Base-by-base conservation (phyloP, 2,797 vertebrate genomes). In the Aplochiton taeniatus region DNA sequence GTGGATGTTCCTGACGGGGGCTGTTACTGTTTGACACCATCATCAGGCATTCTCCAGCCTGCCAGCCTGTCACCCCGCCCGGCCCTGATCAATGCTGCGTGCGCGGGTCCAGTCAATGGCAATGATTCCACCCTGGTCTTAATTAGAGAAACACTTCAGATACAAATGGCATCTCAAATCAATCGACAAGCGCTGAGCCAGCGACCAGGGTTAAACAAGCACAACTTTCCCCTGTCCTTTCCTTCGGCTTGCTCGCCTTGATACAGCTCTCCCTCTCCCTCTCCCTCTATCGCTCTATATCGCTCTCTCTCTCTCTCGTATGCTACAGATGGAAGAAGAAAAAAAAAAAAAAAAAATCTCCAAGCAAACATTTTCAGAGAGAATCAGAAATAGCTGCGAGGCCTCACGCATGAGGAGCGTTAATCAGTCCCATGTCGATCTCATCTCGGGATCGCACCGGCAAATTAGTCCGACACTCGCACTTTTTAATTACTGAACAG, bases 61-160 rank as follows among this genome's bases (percentile, higher is more conserved):
- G 66, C 85, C 78, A 83, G 66, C 88, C 87, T 84, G 83, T 87
- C 88, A 87, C 85, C 78, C 88, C 87, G 89, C 89, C 85, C 88
- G 81, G 80, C 84, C 82, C 86, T 88, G 89, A 95, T 97, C 95
- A 88, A 97, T 96, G 92, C 84, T 96, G 92, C 84, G 87, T 85
- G 90, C 91, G 94, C 93, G 91, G 90, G 94, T 93, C 80, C 85
- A 91, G 93, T 98, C 96, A 91, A 95, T 97, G 93, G 88, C 89
- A 96, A 95, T 89, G 94, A 96, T 96, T 94, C 83, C 83, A 92
- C 92, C 80, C 85, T 94, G 93, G 92, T 96, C 95, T 96, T 98
- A 95, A 97, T 96, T 96, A 96, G 94, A 95, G 93, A 93, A 96
- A 96, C 93, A 94, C 94, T 96, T 94, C 93, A 94, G 93, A 96